Evolutionary conservation across 2,888 invertebrate species (phyloP), one percentile per base, ranked within the genome.

Genomic region (Dryomyza anilis): DNA sequence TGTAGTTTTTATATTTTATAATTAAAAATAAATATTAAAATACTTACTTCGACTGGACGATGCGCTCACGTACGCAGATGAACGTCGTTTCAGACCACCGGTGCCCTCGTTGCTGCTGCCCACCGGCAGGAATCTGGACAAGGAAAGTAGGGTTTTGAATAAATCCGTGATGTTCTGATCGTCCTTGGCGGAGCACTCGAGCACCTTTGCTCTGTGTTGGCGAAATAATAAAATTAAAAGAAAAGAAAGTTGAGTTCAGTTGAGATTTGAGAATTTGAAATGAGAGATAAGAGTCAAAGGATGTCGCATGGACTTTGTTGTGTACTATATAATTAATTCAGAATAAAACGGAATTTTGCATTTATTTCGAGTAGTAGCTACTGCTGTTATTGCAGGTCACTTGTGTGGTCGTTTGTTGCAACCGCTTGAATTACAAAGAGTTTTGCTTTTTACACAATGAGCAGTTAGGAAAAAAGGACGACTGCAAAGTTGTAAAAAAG

Each of bases 171-270:
- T 88, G 80, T 91, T 91, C 76, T 87, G 87, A 80, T 92, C 91
- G 77, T 91, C 91, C 80, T 91, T 92, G 16, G 92, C 92, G 55
- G 91, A 93, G 81, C 90, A 92, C 81, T 90, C 92, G 75, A 91
- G 84, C 53, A 92, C 88, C 81, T 91, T 90, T 64, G 89, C 89
- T 74, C 91, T 89, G 85, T 2, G 85, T 83, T n/a, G 7, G n/a
- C 4, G 39, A 3, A 39, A 7, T 2, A n/a, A 39, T 12, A 39
- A 39, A 12, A 7, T 3, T 7, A 7, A 7, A 7, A 39, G 7
- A 39, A 23, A 8, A 14, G 39, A 48, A 48, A 48, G 8, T 48
- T 48, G 23, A 21, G n/a, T n/a, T n/a, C n/a, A n/a, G n/a, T n/a
- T n/a, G n/a, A n/a, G n/a, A 12, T 23, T 21, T 12, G 48, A 48